Evolutionary conservation across 2,888 invertebrate genomes (phyloP).

Genomic region (Amblyjoppa proteus): DNA sequence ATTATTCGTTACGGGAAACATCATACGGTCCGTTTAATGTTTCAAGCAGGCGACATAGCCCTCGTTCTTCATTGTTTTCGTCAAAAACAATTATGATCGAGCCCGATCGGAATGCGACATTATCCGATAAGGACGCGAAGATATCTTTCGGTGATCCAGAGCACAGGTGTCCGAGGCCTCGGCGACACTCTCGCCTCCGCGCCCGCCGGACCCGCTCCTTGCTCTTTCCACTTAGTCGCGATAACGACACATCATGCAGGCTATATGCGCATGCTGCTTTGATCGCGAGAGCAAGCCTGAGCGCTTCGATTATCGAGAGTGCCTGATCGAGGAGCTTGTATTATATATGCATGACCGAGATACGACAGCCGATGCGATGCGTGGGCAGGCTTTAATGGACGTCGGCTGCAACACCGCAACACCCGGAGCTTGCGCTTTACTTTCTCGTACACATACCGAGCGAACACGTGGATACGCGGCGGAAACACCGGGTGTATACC

Average conservation of each 20-base stretch:
- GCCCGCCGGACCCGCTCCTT: neutral
- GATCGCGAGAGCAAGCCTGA: constrained; percentile 26
- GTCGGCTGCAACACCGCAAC: constrained; percentile 30
- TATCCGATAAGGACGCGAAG: neutral
- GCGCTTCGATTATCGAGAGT: constrained; percentile 50
- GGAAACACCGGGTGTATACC: constrained; percentile 47
- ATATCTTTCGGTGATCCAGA: constrained; percentile 1
- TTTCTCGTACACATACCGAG: constrained; percentile 22
- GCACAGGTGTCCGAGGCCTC: constrained; percentile 47
- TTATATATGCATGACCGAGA: constrained; percentile 15
- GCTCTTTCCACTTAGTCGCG: constrained; percentile 24
- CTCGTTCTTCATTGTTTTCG: too few relatives aligned
- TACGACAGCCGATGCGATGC: constrained; percentile 13
- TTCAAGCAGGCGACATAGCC: too few relatives aligned
- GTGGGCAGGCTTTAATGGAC: constrained; percentile 59
- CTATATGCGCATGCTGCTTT: constrained; percentile 15
- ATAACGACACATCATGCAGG: constrained; percentile 5
- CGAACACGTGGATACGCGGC: constrained; percentile 39
- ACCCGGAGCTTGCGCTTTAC: constrained; percentile 36
- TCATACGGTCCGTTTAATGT: too few relatives aligned
- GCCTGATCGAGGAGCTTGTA: constrained; percentile 36
- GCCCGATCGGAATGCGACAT: neutral
- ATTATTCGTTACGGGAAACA: too few relatives aligned
- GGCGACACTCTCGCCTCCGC: constrained; percentile 14
- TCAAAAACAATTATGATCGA: neutral